Base-by-base conservation (phyloP, 2,888 invertebrate species). In the Cataglyphis livida region DNA sequence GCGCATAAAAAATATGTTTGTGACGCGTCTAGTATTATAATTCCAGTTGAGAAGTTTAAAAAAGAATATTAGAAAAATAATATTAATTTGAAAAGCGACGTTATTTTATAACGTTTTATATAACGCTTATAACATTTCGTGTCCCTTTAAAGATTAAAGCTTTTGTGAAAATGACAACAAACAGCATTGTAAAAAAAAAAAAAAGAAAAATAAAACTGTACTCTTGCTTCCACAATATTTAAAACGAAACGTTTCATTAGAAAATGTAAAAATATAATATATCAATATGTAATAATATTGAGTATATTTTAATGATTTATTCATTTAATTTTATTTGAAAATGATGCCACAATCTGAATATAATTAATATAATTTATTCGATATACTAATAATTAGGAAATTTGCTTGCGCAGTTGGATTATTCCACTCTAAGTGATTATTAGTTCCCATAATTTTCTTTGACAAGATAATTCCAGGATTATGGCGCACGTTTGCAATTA, bases 381-480 rank as follows among this genome's bases (percentile, higher is more conserved):
- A 70, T 57, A 21, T 57, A 57, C 10, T 59, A 59, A 71, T 71
- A 79, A 59, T 79, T 71, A 71, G 38, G 73, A 48, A 38, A 79
- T 59, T 71, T 35, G 73, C 78, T 41, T 57, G 70, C 18, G 32
- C 54, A 51, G 70, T 38, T 54, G 57, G 32, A 78, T 78, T 71
- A 78, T 78, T 78, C 44, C 44, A 41, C 70, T 70, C 73, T 71
- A 71, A 79, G 59, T 79, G 59, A 71, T 79, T 79, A 79, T 71
- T 44, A 79, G 78, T 79, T 79, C 70, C 28, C 57, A 71, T 71
- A 78, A 79, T 71, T 79, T 78, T 79, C 78, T 79, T 71, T 79
- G 78, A 79, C 73, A 51, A 64, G 57, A 79, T 71, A 71, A 79
- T 79, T 79, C 59, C 73, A n/a, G 41, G 35, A 79, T 79, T 79